Base-by-base conservation (phyloP, 2,888 invertebrate species). In the Orthosia cruda region DNA sequence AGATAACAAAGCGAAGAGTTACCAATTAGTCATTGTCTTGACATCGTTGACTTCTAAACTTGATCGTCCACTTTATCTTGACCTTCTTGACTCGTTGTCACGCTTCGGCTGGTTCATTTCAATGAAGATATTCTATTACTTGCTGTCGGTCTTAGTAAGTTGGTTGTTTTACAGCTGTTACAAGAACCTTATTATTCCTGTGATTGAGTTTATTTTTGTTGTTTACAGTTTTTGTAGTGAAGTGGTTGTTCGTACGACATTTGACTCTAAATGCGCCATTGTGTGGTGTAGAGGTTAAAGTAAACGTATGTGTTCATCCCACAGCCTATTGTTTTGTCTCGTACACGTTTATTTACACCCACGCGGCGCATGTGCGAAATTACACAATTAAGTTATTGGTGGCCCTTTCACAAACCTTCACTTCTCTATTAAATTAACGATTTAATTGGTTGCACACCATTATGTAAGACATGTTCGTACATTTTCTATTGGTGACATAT, bases 301-400 rank as follows among this genome's bases (percentile, higher is more conserved):
- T 84, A 78, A 80, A 86, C 83, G 86, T 87, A 86, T 88, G 82
- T 85, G 88, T 87, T 86, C 92, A 90, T 93, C 94, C 94, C 93
- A 95, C 94, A 90, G 89, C 74, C 93, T 87, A 94, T 94, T 95
- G 95, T 94, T 90, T 88, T 84, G 87, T 88, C 79, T 83, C 74
- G 71, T 81, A 83, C 81, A 86, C 77, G 90, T 91, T 88, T 90
- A 86, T 87, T 84, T 80, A 89, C 88, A 83, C 92, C 92, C 85
- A 93, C 92, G 82, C 71, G 62, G 80, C 75, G 78, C 80, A 87
- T 86, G 85, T 80, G 86, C 85, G 71, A 87, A 89, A 91, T 92
- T 92, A 86, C 88, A 86, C 87, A 91, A 92, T 91, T 84, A 80
- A 89, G 85, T 79, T 87, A 80, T 84, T 86, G 72, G 78, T 55